Evolutionary conservation across 2,797 vertebrate species (phyloP), one percentile per base, ranked within the genome.

Genomic region (Pipistrellus pipistrellus): DNA sequence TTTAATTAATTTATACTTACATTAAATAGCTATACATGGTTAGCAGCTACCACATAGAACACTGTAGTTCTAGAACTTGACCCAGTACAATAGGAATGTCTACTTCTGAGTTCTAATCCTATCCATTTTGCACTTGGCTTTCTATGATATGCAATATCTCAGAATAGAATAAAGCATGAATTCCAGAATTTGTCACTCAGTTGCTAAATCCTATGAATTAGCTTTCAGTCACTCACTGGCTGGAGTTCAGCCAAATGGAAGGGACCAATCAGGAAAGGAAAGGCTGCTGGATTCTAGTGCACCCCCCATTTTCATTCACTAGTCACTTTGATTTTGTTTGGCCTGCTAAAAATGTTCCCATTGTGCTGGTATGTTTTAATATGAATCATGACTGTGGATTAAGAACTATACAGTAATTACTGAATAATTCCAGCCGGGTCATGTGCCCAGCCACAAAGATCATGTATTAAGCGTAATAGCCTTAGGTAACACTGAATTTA

Each of bases 341-440:
- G 51, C 4, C 23, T 88, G 21, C 17, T 64, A 18, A 68, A 81
- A 48, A 62, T 41, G 41, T 91, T 80, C 5, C 51, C 38, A 41
- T 78, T 92, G 15, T 83, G 44, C 3, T 66, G 32, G 59, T 84
- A 41, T 66, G 25, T 68, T 88, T 95, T 72, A 80, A 17, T 17
- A 85, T 86, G 72, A 96, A 91, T 83, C 71, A 73, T 88, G 57
- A 41, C 30, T 80, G 53, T 53, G 86, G 73, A 94, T 96, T 88
- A 91, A 76, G 84, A 92, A 75, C 48, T 71, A 53, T 32, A 53
- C 11, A 66, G 15, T 73, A 51, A 89, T 80, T 75, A 66, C 21
- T 85, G n/a, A 80, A 51, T 80, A 92, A 73, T 41, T 95, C 73
- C 57, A 92, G 18, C 62, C 41, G 80, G 30, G 71, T 69, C 91